Base-by-base conservation (phyloP, 2,888 invertebrate genomes). In the Azorinus chamasolen region DNA sequence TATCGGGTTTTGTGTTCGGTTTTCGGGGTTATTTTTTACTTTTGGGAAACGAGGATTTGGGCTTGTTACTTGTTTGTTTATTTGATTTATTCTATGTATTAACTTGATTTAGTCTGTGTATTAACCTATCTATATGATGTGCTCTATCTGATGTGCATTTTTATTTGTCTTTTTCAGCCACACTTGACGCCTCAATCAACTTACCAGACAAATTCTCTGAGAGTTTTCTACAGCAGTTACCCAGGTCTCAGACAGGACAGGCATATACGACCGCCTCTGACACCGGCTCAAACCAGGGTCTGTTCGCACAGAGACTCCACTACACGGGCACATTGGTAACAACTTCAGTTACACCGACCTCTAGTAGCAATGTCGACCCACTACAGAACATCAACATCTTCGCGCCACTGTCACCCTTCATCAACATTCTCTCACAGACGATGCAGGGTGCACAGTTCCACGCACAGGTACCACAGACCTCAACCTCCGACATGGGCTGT, bases 241-340 rank as follows among this genome's bases (percentile, higher is more conserved):
- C 58, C 57, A 70, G 83, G 58, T 68, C 62, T 12, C 83, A 83
- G 65, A 57, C 68, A 18, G 43, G 77, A 25, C 78, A 70, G 54
- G 65, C 45, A 14, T 57, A 22, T 62, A 65, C 54, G 27, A 63
- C 45, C 45, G 41, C 64, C 27, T 8, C 68, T 46, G 50, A 65
- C 45, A 50, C 63, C 32, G 54, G 43, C 37, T 58, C 63, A 58
- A 58, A 64, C 18, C 66, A 62, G 62, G 72, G 62, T 59, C 78
- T 46, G 32, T 87, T 86, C 45, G 90, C 90, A n/a, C 91, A 90
- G 75, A 90, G 93, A 80, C 91, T 93, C 83, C 92, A 93, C 74
- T 96, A 96, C 94, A 95, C 95, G 82, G 95, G 95, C 74, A 95
- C 96, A 74, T 96, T 96, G 93, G 95, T 96, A 82, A 95, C 96